These are phyloP conservation scores for Drosophila atroscutellata DNA, from an alignment of 2,888 invertebrate genomes.

Conservation along the genomic window DNA sequence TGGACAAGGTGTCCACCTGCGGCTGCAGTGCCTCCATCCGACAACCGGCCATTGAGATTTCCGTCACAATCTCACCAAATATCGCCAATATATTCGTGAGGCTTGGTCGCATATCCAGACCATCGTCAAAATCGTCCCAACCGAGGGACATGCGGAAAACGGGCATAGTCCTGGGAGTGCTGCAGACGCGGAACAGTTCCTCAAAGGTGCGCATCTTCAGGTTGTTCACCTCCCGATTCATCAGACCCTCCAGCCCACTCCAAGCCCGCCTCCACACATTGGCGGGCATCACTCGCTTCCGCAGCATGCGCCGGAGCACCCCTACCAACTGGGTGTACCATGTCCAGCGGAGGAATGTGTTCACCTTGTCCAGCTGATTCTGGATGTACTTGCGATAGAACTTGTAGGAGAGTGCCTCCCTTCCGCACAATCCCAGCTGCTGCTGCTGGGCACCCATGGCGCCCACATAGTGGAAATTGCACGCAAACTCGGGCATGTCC, in stretches of 20 bases:
- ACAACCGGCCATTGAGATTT: slow-evolving; percentile 87
- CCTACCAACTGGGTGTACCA: slow-evolving; percentile 85
- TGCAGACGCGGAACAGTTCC: slow-evolving; percentile 87
- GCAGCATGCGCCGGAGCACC: slow-evolving; percentile 80
- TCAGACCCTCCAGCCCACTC: slow-evolving; percentile 85
- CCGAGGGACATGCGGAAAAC: slow-evolving; percentile 87
- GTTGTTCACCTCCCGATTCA: slow-evolving; percentile 88
- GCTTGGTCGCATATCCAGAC: slow-evolving; percentile 87
- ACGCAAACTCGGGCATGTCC: slow-evolving; percentile 84
- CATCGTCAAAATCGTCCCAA: slow-evolving; percentile 62
- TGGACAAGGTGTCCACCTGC: slow-evolving; percentile 81
- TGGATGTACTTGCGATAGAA: slow-evolving; percentile 76
- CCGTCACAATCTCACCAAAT: slow-evolving; percentile 87
- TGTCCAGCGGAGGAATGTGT: slow-evolving; percentile 83
- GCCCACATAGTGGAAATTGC: slow-evolving; percentile 77
- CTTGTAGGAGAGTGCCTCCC: slow-evolving; percentile 70
- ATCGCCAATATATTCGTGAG: slow-evolving; percentile 86
- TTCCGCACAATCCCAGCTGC: slow-evolving; percentile 73
- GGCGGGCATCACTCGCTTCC: slow-evolving; percentile 75
- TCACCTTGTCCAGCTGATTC: slow-evolving; percentile 81
- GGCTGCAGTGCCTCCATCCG: slow-evolving; percentile 87
- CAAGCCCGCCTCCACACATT: slow-evolving; percentile 82
- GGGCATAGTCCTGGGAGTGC: slow-evolving; percentile 87
- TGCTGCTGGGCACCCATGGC: slow-evolving; percentile 62
- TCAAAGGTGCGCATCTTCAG: slow-evolving; percentile 89